Percentiles rank a stretch among this genome's conserved stretches.
Conservation (phyloP, 2,888 invertebrate species). For the Melanotus villosus region DNA sequence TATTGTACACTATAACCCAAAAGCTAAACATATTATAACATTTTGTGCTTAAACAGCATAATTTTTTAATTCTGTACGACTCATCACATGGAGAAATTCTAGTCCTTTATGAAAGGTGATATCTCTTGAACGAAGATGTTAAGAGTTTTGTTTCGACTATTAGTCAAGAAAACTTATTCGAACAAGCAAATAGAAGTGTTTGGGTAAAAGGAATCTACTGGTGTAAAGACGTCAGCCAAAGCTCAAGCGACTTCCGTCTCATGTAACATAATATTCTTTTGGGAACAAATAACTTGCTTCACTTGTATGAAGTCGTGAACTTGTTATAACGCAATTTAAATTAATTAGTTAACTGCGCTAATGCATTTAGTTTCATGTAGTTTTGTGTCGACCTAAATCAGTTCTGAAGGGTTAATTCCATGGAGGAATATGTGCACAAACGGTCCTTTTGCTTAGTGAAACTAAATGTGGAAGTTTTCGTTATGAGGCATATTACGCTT, state of each 20-base stretch:
- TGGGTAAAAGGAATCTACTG: no score
- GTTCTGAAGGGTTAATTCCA: conserved; percentile 18
- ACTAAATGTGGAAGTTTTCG: background rate
- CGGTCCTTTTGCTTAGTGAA: background rate
- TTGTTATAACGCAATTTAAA: conserved; percentile 30
- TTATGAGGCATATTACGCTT: no score
- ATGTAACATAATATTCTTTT: conserved; percentile 11
- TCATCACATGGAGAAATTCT: no score
- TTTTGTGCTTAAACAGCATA: no score
- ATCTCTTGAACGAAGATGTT: no score
- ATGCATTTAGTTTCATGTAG: conserved; percentile 31
- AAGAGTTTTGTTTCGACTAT: no score
- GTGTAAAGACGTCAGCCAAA: background rate
- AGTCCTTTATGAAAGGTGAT: no score
- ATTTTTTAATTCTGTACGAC: no score
- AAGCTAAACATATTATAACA: no score
- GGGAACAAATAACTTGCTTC: conserved; percentile 12
- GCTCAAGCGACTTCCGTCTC: background rate
- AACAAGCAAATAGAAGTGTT: no score
- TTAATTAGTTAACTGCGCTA: conserved; percentile 30
- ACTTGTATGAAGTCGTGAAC: conserved; percentile 16
- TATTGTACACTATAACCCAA: no score
- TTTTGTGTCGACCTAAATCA: conserved; percentile 14
- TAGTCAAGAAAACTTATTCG: no score
- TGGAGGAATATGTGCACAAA: conserved; percentile 7